These are phyloP conservation scores for Cheilosia variabilis DNA, from an alignment of 2,888 invertebrate genomes.

Conservation along the genomic window DNA sequence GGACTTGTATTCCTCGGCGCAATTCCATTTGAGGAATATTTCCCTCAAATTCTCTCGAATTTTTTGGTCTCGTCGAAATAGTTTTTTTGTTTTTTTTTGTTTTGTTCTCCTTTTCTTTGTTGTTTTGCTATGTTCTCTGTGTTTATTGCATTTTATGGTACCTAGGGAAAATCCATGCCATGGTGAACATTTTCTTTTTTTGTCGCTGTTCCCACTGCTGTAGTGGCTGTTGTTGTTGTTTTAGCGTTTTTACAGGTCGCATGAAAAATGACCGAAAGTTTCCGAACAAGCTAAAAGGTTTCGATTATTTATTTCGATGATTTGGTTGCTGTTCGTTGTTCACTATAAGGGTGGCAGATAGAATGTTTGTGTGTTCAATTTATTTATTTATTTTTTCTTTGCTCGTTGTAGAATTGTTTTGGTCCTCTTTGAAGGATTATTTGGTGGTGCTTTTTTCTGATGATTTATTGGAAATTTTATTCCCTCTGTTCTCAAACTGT, in stretches of 20 bases:
- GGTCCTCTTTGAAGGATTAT: constrained; percentile 42
- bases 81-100: constrained; percentile 13
- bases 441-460: constrained; percentile 36
- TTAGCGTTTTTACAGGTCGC: constrained; percentile 60
- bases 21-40: constrained; percentile 53
- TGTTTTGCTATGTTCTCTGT: background rate
- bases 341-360: background rate
- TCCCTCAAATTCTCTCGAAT: constrained; percentile 15
- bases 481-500: constrained; percentile 75
- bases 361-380: constrained; percentile 11
- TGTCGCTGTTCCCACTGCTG: background rate
- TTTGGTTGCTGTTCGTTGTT: constrained; percentile 58
- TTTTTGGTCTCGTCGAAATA: constrained; percentile 1
- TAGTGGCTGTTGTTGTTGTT: constrained; percentile 36
- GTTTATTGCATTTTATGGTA: constrained; percentile 66
- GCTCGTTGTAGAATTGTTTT: constrained; percentile 2
- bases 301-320: constrained; percentile 74
- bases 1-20: constrained; percentile 30
- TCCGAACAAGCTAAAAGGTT: constrained; percentile 72
- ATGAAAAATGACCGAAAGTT: constrained; percentile 72
- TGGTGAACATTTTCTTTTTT: background rate
- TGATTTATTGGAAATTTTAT: constrained; percentile 75
- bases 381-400: constrained; percentile 9
- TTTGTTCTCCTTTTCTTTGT: constrained; percentile 6
- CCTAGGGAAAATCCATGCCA: constrained; percentile 32